These are phyloP conservation scores for Rhingia rostrata DNA, from an alignment of 2,888 invertebrate species.

Conservation along the genomic window DNA sequence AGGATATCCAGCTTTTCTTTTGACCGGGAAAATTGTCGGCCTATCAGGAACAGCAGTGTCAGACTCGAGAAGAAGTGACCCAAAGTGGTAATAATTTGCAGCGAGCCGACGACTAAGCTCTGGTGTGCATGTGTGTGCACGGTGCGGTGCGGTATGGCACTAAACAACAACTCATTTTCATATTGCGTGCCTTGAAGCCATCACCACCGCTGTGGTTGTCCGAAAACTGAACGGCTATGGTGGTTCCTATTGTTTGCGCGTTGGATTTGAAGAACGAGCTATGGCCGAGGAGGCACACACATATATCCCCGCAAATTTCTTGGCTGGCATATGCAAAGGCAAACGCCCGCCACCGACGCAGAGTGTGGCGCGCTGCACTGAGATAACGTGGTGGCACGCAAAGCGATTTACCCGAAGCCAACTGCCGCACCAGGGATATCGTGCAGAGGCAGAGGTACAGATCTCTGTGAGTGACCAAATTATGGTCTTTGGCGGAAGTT, in stretches of 20 bases:
- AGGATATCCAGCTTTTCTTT: slow-evolving; percentile 69
- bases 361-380: slow-evolving; percentile 7
- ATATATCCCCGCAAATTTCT: slow-evolving; percentile 78
- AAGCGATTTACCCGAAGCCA: slow-evolving; percentile 48
- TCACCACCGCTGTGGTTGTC: slow-evolving; percentile 73
- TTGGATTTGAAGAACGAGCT: slow-evolving; percentile 73
- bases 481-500: slow-evolving; percentile 71
- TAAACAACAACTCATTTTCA: slow-evolving; percentile 76
- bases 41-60: slow-evolving; percentile 73
- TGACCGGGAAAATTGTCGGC: slow-evolving; percentile 66
- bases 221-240: slow-evolving; percentile 58
- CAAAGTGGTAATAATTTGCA: slow-evolving; percentile 73
- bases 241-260: slow-evolving; percentile 69
- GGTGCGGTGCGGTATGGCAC: slow-evolving; percentile 63
- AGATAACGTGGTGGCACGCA: slow-evolving; percentile 73
- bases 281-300: slow-evolving; percentile 37
- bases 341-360: slow-evolving; percentile 69
- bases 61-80: slow-evolving; percentile 69
- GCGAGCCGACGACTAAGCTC: slow-evolving; percentile 21
- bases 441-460: slow-evolving; percentile 14
- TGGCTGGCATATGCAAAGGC: slow-evolving; percentile 68
- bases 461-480: slow-evolving; percentile 69
- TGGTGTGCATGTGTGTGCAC: slow-evolving; percentile 10
- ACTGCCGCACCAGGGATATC: slow-evolving; percentile 21
- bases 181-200: slow-evolving; percentile 83